Conservation (phyloP, 2,888 invertebrate species). For the Shargacucullia verbasci region DNA sequence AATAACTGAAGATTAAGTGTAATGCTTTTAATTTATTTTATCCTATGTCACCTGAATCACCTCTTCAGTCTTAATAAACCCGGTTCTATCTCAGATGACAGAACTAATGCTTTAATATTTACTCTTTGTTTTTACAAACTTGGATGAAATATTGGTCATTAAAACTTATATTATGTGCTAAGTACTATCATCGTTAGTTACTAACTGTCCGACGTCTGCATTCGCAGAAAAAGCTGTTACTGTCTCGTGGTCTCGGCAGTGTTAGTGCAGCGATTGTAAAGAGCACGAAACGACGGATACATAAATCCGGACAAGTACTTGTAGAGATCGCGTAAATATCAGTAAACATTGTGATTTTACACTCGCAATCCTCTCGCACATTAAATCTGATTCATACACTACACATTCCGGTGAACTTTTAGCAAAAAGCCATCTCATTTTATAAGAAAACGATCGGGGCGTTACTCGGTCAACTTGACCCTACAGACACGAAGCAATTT, state of each 20-base stretch:
- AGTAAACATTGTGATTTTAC: slow-evolving; percentile 19
- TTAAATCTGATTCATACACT: slow-evolving; percentile 43
- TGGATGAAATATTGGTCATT: slow-evolving; percentile 47
- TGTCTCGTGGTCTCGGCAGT: slow-evolving; percentile 14
- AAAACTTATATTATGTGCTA: slow-evolving; percentile 49
- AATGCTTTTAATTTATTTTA: slow-evolving; percentile 26
- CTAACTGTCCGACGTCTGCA: slow-evolving; percentile 32
- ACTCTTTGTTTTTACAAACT: slow-evolving; percentile 36
- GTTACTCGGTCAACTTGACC: slow-evolving; percentile 56
- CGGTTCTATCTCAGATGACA: slow-evolving; percentile 38
- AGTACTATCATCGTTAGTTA: slow-evolving; percentile 48
- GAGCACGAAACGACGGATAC: slow-evolving; percentile 21
- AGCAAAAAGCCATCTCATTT: slow-evolving; percentile 48
- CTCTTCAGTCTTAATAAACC: slow-evolving; percentile 18
- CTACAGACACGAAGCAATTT: slow-evolving; percentile 66
- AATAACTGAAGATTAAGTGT: slow-evolving; percentile 40
- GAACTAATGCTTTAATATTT: slow-evolving; percentile 35
- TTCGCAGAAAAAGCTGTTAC: slow-evolving; percentile 45
- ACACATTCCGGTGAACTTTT: slow-evolving; percentile 50
- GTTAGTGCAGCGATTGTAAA: slow-evolving; percentile 20
- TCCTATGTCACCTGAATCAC: slow-evolving; percentile 19
- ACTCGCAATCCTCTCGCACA: slow-evolving; percentile 21
- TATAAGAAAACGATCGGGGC: slow-evolving; percentile 42
- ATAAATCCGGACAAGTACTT: slow-evolving; percentile 30
- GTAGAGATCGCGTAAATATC: slow-evolving; percentile 29